These are phyloP conservation scores for Hirtodrosophila confusa DNA, from an alignment of 2,888 invertebrate species.

Conservation along the genomic window DNA sequence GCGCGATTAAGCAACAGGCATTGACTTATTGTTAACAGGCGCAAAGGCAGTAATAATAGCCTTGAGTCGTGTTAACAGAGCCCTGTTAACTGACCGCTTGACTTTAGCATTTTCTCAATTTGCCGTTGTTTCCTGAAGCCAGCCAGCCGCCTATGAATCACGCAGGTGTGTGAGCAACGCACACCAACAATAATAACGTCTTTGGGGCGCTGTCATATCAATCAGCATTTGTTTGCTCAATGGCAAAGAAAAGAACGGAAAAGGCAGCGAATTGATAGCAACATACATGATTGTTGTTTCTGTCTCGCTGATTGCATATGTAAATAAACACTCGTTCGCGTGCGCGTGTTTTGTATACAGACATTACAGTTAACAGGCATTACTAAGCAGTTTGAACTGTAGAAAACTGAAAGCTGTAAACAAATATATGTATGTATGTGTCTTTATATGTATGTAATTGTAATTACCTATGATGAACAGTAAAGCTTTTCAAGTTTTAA, in stretches of 20 bases:
- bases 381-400: background rate
- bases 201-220: conserved; percentile 50
- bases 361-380: conserved; percentile 4
- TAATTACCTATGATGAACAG: conserved; percentile 10
- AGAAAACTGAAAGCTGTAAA: background rate
- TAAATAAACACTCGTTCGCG: conserved; percentile 39
- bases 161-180: conserved; percentile 46
- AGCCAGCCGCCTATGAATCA: conserved; percentile 48
- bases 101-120: background rate
- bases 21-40: conserved; percentile 20
- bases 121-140: conserved; percentile 27
- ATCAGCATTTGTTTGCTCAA: conserved; percentile 60
- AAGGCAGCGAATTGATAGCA: conserved; percentile 35
- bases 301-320: conserved; percentile 27
- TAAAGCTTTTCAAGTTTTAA: conserved; percentile 16
- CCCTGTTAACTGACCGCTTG: conserved; percentile 27
- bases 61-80: conserved; percentile 43
- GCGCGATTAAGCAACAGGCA: conserved; percentile 8
- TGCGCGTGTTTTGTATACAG: conserved; percentile 26
- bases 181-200: conserved; percentile 12
- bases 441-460: conserved; percentile 5
- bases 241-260: conserved; percentile 32
- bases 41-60: background rate
- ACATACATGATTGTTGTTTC: conserved; percentile 25
- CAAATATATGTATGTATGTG: background rate